Conservation (phyloP, 2,888 invertebrate species). For the Noctua comes region DNA sequence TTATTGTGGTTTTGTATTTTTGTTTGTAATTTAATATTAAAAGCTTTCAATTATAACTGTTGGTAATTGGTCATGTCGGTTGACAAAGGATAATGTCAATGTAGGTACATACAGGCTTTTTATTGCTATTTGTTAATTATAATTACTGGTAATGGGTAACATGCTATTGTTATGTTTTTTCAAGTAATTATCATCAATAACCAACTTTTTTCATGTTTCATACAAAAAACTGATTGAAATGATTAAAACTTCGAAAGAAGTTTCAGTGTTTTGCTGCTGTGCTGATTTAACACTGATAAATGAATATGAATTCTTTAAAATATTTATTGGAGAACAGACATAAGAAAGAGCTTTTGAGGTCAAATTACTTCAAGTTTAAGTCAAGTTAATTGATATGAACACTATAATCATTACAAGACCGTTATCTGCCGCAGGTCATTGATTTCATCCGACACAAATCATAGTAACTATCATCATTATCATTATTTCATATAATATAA, state of each 20-base stretch:
- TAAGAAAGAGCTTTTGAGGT: slow-evolving; percentile 40
- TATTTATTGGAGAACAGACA: background rate
- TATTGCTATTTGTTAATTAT: slow-evolving; percentile 37
- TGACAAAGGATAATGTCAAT: slow-evolving; percentile 17
- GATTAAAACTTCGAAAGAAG: background rate
- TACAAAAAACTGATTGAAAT: background rate
- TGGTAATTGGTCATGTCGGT: background rate
- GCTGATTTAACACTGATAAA: background rate
- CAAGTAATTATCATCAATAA: background rate
- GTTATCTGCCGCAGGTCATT: slow-evolving; percentile 65
- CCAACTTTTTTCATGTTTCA: background rate
- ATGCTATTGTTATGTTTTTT: slow-evolving; percentile 7
- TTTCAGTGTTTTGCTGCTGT: background rate
- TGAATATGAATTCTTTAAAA: background rate
- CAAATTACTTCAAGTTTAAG: slow-evolving; percentile 43
- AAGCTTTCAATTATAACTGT: slow-evolving; percentile 30
- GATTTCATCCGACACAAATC: slow-evolving; percentile 45
- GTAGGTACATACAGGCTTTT: slow-evolving; percentile 2
- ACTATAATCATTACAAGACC: slow-evolving; percentile 59
- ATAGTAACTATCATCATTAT: slow-evolving; percentile 25
- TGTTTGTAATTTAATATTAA: slow-evolving; percentile 31
- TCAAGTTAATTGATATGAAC: slow-evolving; percentile 60
- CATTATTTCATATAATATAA: slow-evolving; percentile 33
- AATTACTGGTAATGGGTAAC: slow-evolving; percentile 14
- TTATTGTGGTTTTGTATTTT: slow-evolving; percentile 50